Evolutionary conservation across 92 coral and sea anemone genomes (phyloP).

Genomic region (Parazoanthus swiftii): DNA sequence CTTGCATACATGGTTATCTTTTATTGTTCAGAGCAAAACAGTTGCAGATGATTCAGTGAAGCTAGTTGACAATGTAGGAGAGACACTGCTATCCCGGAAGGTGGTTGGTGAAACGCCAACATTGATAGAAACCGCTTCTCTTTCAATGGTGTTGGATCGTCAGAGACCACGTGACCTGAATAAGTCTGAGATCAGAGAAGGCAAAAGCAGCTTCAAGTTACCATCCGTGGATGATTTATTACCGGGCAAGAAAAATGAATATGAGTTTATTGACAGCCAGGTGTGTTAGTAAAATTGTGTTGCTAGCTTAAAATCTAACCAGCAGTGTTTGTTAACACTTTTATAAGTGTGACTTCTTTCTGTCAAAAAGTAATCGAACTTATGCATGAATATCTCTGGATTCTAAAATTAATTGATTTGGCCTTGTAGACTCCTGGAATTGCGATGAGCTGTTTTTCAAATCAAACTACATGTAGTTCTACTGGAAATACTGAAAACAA

Average conservation of each 20-base stretch:
- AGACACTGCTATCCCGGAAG: conserved; percentile 60
- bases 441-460: too few species aligned
- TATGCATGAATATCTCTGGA: too few species aligned
- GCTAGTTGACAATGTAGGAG: conserved; percentile 63
- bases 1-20: neutral
- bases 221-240: conserved; percentile 39
- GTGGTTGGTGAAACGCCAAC: conserved; percentile 60
- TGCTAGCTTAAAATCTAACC: too few species aligned
- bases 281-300: conserved; percentile 4
- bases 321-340: too few species aligned
- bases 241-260: neutral
- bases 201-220: conserved; percentile 37
- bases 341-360: too few species aligned
- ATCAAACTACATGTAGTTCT: too few species aligned
- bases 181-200: conserved; percentile 21
- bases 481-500: too few species aligned
- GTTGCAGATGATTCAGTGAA: conserved; percentile 43
- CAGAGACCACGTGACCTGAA: conserved; percentile 56
- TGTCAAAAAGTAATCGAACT: too few species aligned
- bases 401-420: too few species aligned
- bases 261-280: conserved; percentile 58
- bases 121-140: conserved; percentile 52
- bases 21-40: conserved; percentile 44
- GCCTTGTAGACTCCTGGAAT: too few species aligned
- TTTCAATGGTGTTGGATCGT: conserved; percentile 63